A percentile compares a stretch with the other conserved stretches of the same genome.
Conservation (phyloP, 2,888 invertebrate species). For the Drosophila parthenogenetica region DNA sequence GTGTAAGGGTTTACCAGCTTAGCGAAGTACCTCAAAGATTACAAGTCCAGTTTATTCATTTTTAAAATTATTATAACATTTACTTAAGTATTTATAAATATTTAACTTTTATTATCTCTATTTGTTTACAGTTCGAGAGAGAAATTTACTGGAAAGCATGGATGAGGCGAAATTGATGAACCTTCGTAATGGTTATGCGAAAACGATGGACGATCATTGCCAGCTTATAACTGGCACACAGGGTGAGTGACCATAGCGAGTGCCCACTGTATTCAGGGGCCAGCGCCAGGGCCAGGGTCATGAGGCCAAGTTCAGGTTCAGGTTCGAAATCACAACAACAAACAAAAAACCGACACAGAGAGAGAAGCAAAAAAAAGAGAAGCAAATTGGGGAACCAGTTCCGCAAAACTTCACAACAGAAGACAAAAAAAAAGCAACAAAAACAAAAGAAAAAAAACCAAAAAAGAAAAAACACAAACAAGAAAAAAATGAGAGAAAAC, state of each 20-base stretch:
- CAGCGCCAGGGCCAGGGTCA: slow-evolving; percentile 29
- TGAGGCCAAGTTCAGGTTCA: slow-evolving; percentile 27
- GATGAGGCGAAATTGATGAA: slow-evolving; percentile 71
- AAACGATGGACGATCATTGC: slow-evolving; percentile 70
- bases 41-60: not conserved
- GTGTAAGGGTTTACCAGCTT: too few species aligned
- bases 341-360: slow-evolving; percentile 8
- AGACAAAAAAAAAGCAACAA: not conserved
- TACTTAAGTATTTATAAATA: not conserved
- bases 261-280: too few species aligned
- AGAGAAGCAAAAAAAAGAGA: slow-evolving; percentile 4
- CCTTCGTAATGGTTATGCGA: slow-evolving; percentile 67
- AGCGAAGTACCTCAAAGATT: too few species aligned
- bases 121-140: slow-evolving; percentile 24
- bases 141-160: slow-evolving; percentile 43
- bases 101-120: not conserved
- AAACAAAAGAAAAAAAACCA: not conserved
- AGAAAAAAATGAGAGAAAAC: slow-evolving; percentile 30
- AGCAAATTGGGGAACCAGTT: slow-evolving; percentile 25
- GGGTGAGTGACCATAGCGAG: slow-evolving; percentile 58
- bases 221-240: slow-evolving; percentile 65
- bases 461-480: not conserved
- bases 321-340: slow-evolving; percentile 3
- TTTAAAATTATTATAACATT: not conserved
- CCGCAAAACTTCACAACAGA: slow-evolving; percentile 5